Evolutionary conservation across 1,140 invertebrate genomes (phyloP).

Genomic region (Heliconius nattereri): DNA sequence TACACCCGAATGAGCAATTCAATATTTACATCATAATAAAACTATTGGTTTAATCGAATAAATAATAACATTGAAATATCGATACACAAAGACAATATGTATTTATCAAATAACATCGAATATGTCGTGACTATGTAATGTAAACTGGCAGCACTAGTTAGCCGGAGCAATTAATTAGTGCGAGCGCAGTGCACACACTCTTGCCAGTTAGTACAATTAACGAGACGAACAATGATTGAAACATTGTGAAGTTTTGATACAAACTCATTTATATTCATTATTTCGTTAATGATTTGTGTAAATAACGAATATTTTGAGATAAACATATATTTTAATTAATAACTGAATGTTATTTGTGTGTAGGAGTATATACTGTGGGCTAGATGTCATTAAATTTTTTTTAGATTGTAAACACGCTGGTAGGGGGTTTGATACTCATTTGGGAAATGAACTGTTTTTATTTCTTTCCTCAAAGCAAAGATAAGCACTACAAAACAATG

Average conservation of each 20-base stretch:
- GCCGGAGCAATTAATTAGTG: conserved; percentile 23
- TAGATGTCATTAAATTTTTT: not conserved
- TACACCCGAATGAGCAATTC: not conserved
- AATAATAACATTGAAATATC: not conserved
- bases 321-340: not conserved
- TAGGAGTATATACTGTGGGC: too few species aligned
- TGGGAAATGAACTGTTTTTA: too few species aligned
- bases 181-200: conserved; percentile 3
- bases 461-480: too few species aligned
- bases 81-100: not conserved
- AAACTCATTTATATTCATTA: conserved; percentile 24
- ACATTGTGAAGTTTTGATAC: conserved; percentile 18
- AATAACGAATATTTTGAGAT: not conserved
- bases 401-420: too few species aligned
- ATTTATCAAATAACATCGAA: not conserved
- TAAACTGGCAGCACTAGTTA: conserved; percentile 7
- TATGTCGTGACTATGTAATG: conserved; percentile 2
- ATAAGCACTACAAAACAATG: too few species aligned
- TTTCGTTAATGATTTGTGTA: conserved; percentile 5
- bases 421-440: too few species aligned
- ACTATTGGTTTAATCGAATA: not conserved
- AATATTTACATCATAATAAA: not conserved
- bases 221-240: conserved; percentile 13
- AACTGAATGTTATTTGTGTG: too few species aligned
- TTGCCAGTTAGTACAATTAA: conserved; percentile 30